Conservation (phyloP, 2,888 invertebrate genomes). For the Venusia cambrica region DNA sequence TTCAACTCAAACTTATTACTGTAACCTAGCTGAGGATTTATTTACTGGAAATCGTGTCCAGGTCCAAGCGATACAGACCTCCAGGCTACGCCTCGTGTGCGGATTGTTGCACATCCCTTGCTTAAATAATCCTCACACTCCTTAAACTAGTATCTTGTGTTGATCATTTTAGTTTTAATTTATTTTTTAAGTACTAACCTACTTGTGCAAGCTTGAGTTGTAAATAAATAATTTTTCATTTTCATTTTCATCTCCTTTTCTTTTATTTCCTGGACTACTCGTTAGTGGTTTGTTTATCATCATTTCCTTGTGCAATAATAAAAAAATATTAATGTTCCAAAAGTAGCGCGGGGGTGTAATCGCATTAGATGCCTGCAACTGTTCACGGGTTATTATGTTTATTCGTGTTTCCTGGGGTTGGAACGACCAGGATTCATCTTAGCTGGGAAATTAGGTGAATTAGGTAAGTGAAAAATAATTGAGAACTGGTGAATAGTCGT, state of each 20-base stretch:
- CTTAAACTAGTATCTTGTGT: no score
- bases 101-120: no score
- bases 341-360: slow-evolving; percentile 41
- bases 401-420: slow-evolving; percentile 60
- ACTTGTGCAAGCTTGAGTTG: no score
- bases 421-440: slow-evolving; percentile 41
- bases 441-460: slow-evolving; percentile 15
- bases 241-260: neutral
- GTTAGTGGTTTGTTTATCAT: slow-evolving; percentile 60
- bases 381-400: slow-evolving; percentile 74
- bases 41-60: no score
- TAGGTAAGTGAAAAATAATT: slow-evolving; percentile 16
- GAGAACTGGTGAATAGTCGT: slow-evolving; percentile 21
- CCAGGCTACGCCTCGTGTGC: no score
- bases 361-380: slow-evolving; percentile 66
- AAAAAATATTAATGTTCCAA: slow-evolving; percentile 74
- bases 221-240: no score
- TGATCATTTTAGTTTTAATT: no score
- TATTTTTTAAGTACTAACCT: no score
- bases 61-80: no score
- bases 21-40: no score
- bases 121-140: no score
- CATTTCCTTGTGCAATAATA: slow-evolving; percentile 63
- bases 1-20: no score
- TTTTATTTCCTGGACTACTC: slow-evolving; percentile 8